Base-by-base conservation (phyloP, 2,888 invertebrate genomes). In the Acheta domesticus region DNA sequence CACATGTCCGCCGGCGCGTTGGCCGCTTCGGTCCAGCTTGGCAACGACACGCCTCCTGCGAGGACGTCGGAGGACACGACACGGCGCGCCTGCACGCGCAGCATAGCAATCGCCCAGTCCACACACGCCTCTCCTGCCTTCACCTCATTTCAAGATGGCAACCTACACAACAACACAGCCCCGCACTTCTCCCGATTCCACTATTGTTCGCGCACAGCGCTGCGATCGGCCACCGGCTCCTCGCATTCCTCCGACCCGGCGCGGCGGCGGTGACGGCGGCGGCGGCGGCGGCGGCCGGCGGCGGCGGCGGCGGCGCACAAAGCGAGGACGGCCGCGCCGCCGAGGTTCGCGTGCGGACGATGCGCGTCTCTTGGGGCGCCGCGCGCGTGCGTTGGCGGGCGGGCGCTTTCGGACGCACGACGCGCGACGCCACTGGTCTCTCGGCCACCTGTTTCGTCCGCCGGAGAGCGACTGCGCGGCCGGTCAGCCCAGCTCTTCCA, bases 101-200 rank as follows among this genome's bases (percentile, higher is more conserved):
- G 62, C 62, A 62, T 62, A 62, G 62, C 62, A 62, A n/a, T 62
- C 14, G 62, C 36, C 36, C 62, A 62, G 62, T 62, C 62, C 62
- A 62, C 62, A 62, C 36, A 62, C 62, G n/a, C 62, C 14, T n/a
- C n/a, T 36, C 36, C 36, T 36, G 36, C 62, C 62, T 62, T 62
- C 62, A 62, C 62, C n/a, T 62, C n/a, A 62, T n/a, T 62, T n/a
- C 62, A 62, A 62, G 62, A 62, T 62, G 62, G 62, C 62, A n/a
- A 62, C 62, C 62, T 14, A n/a, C 62, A 62, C 62, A 62, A 62
- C 62, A 62, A 62, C 62, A 62, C 62, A 62, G 62, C 62, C n/a
- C 36, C 36, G 36, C 62, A 62, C 62, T 62, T 62, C 36, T 62
- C 62, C 14, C 62, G 62, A 62, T 62, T 62, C 62, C 16, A 62